phyloP scores from a whole-genome alignment of 2,888 invertebrate species.

The Diarsia dahlii region DNA sequence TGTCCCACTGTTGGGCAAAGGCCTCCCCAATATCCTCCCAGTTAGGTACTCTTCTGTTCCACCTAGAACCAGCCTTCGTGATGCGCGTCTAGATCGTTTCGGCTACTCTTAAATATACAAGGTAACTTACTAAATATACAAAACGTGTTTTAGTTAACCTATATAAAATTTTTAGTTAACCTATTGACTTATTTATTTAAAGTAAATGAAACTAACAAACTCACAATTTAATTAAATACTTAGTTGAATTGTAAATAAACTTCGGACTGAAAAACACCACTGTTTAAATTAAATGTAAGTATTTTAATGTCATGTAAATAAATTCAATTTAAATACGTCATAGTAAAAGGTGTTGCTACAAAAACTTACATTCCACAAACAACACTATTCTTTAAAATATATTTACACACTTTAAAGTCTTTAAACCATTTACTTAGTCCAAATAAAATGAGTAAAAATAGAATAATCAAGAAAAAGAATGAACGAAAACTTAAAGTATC shows the following conservation, averaged over 20 bases:
- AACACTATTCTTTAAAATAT: slow-evolving; percentile 17
- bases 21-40: too few species aligned
- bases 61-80: too few species aligned
- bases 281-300: neutral
- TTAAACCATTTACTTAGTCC: slow-evolving; percentile 26
- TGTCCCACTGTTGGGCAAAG: too few species aligned
- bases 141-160: too few species aligned
- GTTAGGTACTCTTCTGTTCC: too few species aligned
- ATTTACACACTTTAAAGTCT: slow-evolving; percentile 24
- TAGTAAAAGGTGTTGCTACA: neutral
- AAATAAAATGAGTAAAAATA: slow-evolving; percentile 52
- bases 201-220: neutral
- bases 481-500: slow-evolving; percentile 48
- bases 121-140: too few species aligned
- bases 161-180: too few species aligned
- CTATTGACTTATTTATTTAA: too few species aligned
- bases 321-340: slow-evolving; percentile 23
- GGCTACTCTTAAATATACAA: too few species aligned
- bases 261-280: neutral
- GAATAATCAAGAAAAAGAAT: slow-evolving; percentile 39
- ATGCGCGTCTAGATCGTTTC: too few species aligned
- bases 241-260: neutral
- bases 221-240: neutral
- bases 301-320: slow-evolving; percentile 11
- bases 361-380: slow-evolving; percentile 12